Evolutionary conservation across 2,888 invertebrate species (phyloP), one percentile per base, ranked within the genome.

Genomic region (Elaeidobius kamerunicus): DNA sequence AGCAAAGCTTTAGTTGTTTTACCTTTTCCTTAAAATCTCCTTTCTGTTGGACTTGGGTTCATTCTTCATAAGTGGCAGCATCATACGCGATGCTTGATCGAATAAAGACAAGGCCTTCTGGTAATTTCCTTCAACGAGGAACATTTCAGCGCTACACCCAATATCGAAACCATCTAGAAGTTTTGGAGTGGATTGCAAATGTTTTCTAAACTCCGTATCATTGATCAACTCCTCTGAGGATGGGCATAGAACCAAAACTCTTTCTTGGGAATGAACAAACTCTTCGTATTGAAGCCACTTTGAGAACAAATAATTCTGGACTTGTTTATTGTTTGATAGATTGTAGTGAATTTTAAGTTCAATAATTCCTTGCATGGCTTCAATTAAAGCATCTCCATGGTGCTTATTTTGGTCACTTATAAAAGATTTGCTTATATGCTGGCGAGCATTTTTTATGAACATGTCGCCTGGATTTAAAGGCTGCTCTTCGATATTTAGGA

Each of bases 81-180:
- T 15, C 5, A 36, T n/a, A 12, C 38, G 27, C 14, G 48, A 43
- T 3, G 53, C 42, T 16, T 53, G 38, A 12, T 48, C 38, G 30
- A 39, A 53, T 32, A 43, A 11, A 19, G 20, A 12, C 3, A 43
- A 16, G 1, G 53, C 53, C 15, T 20, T 48, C 9, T 36, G 14
- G 2, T 34, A 32, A 7, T 44, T 30, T 12, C 48, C 48, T 14
- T 48, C 43, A 19, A n/a, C 30, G 12, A 39, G n/a, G 16, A 36
- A 53, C 53, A 53, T 48, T 23, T 48, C 44, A 7, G 43, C 53
- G 12, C n/a, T 14, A 6, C 30, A 44, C 1, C 48, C 53, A 2
- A 53, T 48, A 17, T 53, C 53, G 39, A 43, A 53, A 12, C 48
- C 39, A 28, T 43, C 32, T 11, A 43, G 15, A 12, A 53, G n/a